Evolutionary conservation across 2,797 vertebrate genomes (phyloP).

Genomic region (Stomatorhinus walkeri): DNA sequence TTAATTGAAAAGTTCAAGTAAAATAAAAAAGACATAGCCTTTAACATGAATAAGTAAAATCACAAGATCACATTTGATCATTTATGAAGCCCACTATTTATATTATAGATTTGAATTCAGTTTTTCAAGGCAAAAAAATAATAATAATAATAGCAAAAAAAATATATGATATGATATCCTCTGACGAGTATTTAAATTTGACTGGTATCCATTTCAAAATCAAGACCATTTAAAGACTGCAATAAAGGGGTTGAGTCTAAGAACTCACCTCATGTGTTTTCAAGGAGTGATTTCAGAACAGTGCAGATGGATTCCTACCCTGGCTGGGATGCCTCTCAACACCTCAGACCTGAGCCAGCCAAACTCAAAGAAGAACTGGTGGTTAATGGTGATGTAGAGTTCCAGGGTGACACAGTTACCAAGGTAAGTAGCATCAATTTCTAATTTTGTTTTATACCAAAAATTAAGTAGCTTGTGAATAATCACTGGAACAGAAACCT

Average conservation of each 20-base stretch:
- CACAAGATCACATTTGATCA: neutral
- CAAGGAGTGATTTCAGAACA: conserved; percentile 57
- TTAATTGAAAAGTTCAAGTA: neutral
- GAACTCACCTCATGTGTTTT: neutral
- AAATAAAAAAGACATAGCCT: neutral
- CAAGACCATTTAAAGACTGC: neutral
- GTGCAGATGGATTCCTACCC: conserved; percentile 54
- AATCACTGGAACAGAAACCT: neutral
- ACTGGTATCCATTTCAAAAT: neutral
- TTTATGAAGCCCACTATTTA: neutral
- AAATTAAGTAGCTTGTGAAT: neutral
- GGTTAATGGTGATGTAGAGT: conserved; percentile 15
- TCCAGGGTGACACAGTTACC: conserved; percentile 30
- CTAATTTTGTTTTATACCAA: neutral
- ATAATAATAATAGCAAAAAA: neutral
- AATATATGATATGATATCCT: neutral
- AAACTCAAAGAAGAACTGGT: conserved; percentile 25
- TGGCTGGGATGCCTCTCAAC: conserved; percentile 46
- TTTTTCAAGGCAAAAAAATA: neutral
- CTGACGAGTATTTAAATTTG: neutral
- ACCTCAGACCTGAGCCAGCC: conserved; percentile 16
- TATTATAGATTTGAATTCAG: neutral
- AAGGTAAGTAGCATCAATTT: conserved; percentile 29
- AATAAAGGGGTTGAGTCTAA: neutral
- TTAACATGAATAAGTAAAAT: neutral